These are phyloP conservation scores for Anoplophora glabripennis DNA, from an alignment of 1,140 invertebrate genomes.

Conservation along the genomic window DNA sequence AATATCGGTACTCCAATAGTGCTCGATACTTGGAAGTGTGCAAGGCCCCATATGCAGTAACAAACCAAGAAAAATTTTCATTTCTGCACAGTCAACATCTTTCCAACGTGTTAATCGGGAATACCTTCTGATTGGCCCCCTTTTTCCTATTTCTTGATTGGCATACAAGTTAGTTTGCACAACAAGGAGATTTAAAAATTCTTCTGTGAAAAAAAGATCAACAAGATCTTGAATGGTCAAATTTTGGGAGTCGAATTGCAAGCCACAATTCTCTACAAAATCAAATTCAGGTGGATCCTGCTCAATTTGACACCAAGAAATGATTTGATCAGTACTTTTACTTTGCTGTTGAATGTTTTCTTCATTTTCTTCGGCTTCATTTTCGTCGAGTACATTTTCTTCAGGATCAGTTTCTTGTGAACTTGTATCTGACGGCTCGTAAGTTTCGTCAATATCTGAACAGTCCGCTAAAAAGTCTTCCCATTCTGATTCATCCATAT, in stretches of 20 bases:
- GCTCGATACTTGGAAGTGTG: slow-evolving; percentile 18
- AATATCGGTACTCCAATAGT: slow-evolving; percentile 15
- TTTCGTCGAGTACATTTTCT: slow-evolving; percentile 17
- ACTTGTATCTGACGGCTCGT: slow-evolving; percentile 23
- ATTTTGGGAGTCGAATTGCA: slow-evolving; percentile 20
- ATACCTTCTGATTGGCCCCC: slow-evolving; percentile 6
- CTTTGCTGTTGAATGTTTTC: slow-evolving; percentile 18
- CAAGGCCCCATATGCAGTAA: slow-evolving; percentile 19
- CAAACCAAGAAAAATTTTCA: slow-evolving; percentile 21
- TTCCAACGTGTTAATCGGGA: slow-evolving; percentile 10
- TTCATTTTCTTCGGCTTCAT: slow-evolving; percentile 23
- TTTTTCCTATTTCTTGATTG: slow-evolving; percentile 23
- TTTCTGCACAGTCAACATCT: slow-evolving; percentile 11
- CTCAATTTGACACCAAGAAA: slow-evolving; percentile 22
- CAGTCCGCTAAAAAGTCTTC: slow-evolving; percentile 12
- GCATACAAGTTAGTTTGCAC: slow-evolving; percentile 22
- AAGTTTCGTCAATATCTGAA: no score
- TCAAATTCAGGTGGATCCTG: slow-evolving; percentile 21
- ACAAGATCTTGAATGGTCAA: slow-evolving; percentile 14
- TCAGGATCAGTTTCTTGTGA: slow-evolving; percentile 22
- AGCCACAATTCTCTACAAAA: slow-evolving; percentile 18
- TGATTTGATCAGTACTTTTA: slow-evolving; percentile 25
- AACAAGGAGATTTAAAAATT: slow-evolving; percentile 18
- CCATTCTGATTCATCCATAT: slow-evolving; percentile 19
- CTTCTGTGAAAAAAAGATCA: slow-evolving; percentile 21